phyloP scores from a whole-genome alignment of 2,888 invertebrate genomes.

The Dicyrtoma fusca region DNA sequence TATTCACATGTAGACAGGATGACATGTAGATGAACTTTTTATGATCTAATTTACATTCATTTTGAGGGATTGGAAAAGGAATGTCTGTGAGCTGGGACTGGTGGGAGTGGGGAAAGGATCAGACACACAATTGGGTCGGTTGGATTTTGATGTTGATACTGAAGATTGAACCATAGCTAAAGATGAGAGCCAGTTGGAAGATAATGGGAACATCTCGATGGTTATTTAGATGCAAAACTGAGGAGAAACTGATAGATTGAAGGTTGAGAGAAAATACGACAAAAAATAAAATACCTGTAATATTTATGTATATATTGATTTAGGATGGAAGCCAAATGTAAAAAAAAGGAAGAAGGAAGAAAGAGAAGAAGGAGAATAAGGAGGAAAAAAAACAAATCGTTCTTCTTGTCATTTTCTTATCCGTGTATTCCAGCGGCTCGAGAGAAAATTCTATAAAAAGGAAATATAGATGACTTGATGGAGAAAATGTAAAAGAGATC shows the following conservation, averaged over 20 bases:
- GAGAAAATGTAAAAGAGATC: constrained; percentile 7
- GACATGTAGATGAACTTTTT: too few species aligned
- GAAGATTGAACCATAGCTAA: background rate
- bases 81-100: background rate
- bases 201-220: background rate
- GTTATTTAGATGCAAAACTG: constrained; percentile 7
- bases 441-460: constrained; percentile 5
- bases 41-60: too few species aligned
- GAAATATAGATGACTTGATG: constrained; percentile 10
- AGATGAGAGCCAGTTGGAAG: background rate
- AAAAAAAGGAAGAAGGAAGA: too few species aligned
- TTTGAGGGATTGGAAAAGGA: background rate
- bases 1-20: too few species aligned
- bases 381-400: too few species aligned
- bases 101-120: background rate
- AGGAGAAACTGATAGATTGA: background rate
- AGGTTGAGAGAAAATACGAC: background rate
- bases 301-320: background rate
- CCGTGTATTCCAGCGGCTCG: constrained; percentile 1
- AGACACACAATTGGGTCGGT: background rate
- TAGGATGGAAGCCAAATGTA: background rate
- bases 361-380: background rate
- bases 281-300: background rate
- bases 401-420: constrained; percentile 18
- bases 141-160: background rate